Evolutionary conservation across 2,888 invertebrate species (phyloP).

Genomic region (Ephialtes manifestator): DNA sequence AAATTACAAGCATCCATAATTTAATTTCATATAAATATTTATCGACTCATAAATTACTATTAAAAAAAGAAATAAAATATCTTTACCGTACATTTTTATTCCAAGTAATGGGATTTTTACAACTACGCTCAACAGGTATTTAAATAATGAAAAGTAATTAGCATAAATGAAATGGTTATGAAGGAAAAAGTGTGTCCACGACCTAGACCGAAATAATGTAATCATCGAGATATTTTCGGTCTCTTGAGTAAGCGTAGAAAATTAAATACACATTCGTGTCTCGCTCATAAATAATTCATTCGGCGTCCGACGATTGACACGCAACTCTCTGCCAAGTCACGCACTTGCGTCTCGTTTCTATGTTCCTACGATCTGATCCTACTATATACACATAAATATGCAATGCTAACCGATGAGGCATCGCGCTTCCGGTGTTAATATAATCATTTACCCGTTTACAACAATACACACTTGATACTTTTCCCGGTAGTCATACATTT

Average conservation of each 20-base stretch:
- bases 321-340: conserved; percentile 65
- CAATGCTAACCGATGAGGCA: conserved; percentile 36
- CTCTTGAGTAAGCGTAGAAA: conserved; percentile 7
- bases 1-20: no score
- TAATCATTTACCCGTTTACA: conserved; percentile 16
- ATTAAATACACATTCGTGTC: conserved; percentile 17
- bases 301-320: conserved; percentile 62
- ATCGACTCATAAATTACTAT: no score
- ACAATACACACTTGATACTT: not conserved
- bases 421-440: conserved; percentile 50
- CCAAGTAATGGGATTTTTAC: no score
- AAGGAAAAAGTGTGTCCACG: conserved; percentile 18
- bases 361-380: conserved; percentile 37
- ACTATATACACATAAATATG: conserved; percentile 1
- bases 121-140: not conserved
- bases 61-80: not conserved
- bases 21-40: no score
- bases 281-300: conserved; percentile 66
- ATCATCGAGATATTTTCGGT: conserved; percentile 16
- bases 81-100: not conserved
- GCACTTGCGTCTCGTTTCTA: conserved; percentile 52
- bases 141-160: conserved; percentile 37
- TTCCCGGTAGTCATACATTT: not conserved
- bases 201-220: conserved; percentile 66
- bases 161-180: not conserved